phyloP scores from a whole-genome alignment of 2,888 invertebrate genomes.

The Frankliniella fusca region DNA sequence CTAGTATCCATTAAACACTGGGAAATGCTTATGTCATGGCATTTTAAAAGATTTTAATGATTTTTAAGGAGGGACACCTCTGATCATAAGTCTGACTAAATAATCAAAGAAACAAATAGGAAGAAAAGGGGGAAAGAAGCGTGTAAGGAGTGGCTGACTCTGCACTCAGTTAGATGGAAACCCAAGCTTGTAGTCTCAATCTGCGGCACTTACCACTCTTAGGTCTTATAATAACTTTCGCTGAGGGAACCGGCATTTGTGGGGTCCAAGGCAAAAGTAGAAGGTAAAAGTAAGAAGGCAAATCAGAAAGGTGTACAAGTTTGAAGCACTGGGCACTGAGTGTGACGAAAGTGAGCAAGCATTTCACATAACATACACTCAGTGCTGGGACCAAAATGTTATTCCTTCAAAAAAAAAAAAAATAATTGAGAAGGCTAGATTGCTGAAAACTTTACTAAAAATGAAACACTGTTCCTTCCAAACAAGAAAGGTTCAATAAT shows the following conservation, averaged over 20 bases:
- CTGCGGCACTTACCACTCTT: conserved; percentile 50
- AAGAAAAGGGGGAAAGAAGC: conserved; percentile 35
- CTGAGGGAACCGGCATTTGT: conserved; percentile 41
- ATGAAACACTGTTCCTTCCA: neutral
- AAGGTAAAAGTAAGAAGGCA: conserved; percentile 28
- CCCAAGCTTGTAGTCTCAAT: conserved; percentile 43
- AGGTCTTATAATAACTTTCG: conserved; percentile 52
- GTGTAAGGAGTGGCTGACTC: conserved; percentile 16
- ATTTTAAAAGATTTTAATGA: neutral
- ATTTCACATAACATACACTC: conserved; percentile 17
- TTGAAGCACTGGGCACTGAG: conserved; percentile 16
- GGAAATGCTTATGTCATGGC: neutral
- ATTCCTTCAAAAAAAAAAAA: too few relatives aligned
- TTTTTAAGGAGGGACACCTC: neutral
- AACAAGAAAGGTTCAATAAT: neutral
- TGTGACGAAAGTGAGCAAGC: conserved; percentile 9
- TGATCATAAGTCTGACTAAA: neutral
- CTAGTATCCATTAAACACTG: too few relatives aligned
- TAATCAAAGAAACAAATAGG: conserved; percentile 32
- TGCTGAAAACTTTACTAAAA: neutral
- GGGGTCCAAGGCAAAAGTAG: conserved; percentile 20
- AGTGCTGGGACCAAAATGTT: conserved; percentile 1
- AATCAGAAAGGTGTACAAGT: conserved; percentile 28
- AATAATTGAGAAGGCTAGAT: too few relatives aligned
- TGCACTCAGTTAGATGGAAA: conserved; percentile 24